A percentile compares a stretch with the other conserved stretches of the same genome.
Conservation (phyloP, 2,797 vertebrate species). For the Peromyscus nudipes region DNA sequence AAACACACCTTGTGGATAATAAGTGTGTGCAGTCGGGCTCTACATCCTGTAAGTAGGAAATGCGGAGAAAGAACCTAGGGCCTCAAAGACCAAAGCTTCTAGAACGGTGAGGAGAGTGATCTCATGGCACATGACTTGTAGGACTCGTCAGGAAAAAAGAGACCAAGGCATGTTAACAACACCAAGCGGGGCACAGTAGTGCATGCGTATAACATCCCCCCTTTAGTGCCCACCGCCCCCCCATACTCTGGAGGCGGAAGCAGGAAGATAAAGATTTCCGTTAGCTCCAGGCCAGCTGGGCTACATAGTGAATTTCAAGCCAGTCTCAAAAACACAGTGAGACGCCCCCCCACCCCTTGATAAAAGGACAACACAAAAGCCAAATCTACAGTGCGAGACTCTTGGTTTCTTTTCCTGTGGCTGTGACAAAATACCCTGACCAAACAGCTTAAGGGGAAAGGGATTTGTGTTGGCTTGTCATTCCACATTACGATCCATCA, state of each 20-base stretch:
- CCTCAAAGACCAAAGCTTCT: neutral
- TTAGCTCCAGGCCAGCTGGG: neutral
- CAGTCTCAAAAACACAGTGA: neutral
- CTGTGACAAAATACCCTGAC: neutral
- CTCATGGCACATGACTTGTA: neutral
- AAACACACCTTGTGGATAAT: neutral
- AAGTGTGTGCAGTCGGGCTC: neutral
- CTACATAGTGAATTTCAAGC: neutral
- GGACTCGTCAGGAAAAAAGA: neutral
- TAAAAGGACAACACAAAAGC: neutral
- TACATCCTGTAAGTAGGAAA: neutral
- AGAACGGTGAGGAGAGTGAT: neutral
- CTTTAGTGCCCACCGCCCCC: too few relatives aligned
- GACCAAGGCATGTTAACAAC: neutral
- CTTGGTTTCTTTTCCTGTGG: neutral
- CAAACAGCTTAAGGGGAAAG: neutral
- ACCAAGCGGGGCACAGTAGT: neutral
- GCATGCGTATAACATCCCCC: too few relatives aligned
- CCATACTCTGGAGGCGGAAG: neutral
- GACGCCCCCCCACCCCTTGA: fast-evolving
- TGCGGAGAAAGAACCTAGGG: neutral
- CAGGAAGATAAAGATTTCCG: neutral
- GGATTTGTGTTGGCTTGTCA: neutral
- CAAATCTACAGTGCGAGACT: neutral
- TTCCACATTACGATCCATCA: neutral